Evolutionary conservation across 2,888 invertebrate species (phyloP).

Genomic region (Drosophila pegasa): DNA sequence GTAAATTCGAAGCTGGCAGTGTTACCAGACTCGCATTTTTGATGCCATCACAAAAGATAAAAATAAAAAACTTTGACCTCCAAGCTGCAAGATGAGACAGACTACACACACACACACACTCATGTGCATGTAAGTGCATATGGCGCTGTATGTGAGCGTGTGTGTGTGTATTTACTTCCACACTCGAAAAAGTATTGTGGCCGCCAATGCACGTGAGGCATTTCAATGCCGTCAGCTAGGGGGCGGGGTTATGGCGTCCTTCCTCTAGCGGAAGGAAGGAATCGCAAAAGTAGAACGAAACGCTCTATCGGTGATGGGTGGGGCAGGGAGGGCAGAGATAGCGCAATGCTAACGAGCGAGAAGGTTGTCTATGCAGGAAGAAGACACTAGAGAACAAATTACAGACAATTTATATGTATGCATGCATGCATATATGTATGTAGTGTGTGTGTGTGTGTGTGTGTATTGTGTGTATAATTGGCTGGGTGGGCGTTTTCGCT

Average conservation of each 20-base stretch:
- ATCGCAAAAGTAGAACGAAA: slow-evolving; percentile 39
- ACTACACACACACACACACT: background rate
- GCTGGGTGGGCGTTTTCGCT: slow-evolving; percentile 43
- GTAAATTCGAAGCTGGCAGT: slow-evolving; percentile 20
- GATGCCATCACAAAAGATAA: slow-evolving; percentile 2
- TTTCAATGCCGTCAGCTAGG: slow-evolving; percentile 54
- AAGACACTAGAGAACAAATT: slow-evolving; percentile 73
- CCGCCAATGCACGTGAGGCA: slow-evolving; percentile 68
- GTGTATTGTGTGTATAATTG: slow-evolving; percentile 35
- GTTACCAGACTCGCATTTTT: slow-evolving; percentile 33
- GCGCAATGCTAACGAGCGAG: slow-evolving; percentile 58
- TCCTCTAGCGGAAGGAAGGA: slow-evolving; percentile 58
- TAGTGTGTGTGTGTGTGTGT: background rate
- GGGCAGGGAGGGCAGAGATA: slow-evolving; percentile 25
- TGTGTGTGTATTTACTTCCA: slow-evolving; percentile 15
- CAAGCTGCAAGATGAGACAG: slow-evolving; percentile 35
- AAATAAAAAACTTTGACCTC: slow-evolving; percentile 65
- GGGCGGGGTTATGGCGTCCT: slow-evolving; percentile 9
- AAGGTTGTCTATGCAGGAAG: slow-evolving; percentile 71
- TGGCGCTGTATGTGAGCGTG: background rate
- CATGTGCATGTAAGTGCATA: background rate
- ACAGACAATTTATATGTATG: slow-evolving; percentile 58
- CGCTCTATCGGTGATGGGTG: slow-evolving; percentile 5
- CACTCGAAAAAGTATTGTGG: slow-evolving; percentile 32
- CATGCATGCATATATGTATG: slow-evolving; percentile 5